phyloP scores from a whole-genome alignment of 2,888 invertebrate genomes.

The Cloeon dipterum region DNA sequence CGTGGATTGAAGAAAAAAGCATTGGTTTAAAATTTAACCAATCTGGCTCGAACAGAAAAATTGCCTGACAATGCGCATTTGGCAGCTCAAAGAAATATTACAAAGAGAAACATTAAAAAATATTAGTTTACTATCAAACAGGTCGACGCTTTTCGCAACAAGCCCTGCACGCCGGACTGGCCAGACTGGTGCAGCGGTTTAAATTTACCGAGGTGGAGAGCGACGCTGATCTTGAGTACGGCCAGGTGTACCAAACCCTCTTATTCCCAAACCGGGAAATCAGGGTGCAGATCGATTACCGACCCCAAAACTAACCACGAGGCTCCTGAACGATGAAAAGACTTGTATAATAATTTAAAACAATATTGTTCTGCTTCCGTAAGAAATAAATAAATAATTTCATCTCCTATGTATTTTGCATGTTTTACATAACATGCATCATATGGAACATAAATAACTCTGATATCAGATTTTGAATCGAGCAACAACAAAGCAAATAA shows the following conservation, averaged over 20 bases:
- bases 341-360: too few species aligned
- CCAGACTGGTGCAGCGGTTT: conserved; percentile 19
- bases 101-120: too few species aligned
- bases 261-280: conserved; percentile 21
- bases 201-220: conserved; percentile 15
- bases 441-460: too few species aligned
- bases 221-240: conserved; percentile 11
- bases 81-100: too few species aligned
- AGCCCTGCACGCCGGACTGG: conserved; percentile 20
- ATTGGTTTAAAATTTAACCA: not conserved
- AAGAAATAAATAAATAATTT: too few species aligned
- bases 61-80: not conserved
- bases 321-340: too few species aligned
- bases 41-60: not conserved
- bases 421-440: too few species aligned
- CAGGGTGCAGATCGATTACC: conserved; percentile 15
- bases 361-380: too few species aligned
- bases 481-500: too few species aligned
- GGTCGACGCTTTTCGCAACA: conserved; percentile 24
- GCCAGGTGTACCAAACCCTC: conserved; percentile 21
- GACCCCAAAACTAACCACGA: too few species aligned
- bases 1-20: not conserved
- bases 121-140: conserved; percentile 9
- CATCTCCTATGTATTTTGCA: too few species aligned
- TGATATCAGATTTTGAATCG: too few species aligned